Evolutionary conservation across 2,797 vertebrate species (phyloP), one percentile per base, ranked within the genome.

Genomic region (Apogon talboti): DNA sequence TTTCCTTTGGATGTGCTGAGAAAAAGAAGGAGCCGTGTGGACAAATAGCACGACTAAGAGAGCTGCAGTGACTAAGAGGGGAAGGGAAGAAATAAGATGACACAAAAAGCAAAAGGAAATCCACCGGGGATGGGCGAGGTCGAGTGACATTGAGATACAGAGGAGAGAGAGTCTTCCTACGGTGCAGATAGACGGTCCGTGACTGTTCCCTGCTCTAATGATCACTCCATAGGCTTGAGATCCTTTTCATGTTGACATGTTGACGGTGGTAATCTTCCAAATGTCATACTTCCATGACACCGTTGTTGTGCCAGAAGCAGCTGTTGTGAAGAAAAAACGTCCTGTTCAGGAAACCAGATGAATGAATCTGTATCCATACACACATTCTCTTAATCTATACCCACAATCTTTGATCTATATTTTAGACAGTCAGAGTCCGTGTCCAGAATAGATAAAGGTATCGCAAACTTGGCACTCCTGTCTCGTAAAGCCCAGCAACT

Each of bases 341-440:
- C 10, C 3, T 55, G 18, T 3, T 24, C 30, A 9, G 6, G 30
- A 9, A 6, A 33, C 30, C 30, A 33, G 30, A 33, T 62, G 59
- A 60, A 53, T 28, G 13, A 56, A 4, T 57, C 15, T 11, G 30
- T 64, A 33, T 75, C 70, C 60, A 1, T 58, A 47, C 5, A 13
- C 11, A 19, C 74, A 21, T 71, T 68, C 55, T 74, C 66, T 51
- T 83, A 81, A 85, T 87, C 71, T 71, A 79, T 53, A 77, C 66
- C 62, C 74, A 52, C 71, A 59, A 66, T 76, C 84, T 87, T 82
- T 87, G 88, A 88, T 90, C 78, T 87, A 87, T 90, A 91, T 90
- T 91, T 90, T 79, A 91, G 73, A 81, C 50, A 50, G 73, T 79
- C 74, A 21, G 72, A 68, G 67, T 64, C 59, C 33, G 66, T 89